A percentile compares a stretch with the other conserved stretches of the same genome.
Conservation (phyloP, 1,140 invertebrate genomes). For the Drosophila busckii region DNA sequence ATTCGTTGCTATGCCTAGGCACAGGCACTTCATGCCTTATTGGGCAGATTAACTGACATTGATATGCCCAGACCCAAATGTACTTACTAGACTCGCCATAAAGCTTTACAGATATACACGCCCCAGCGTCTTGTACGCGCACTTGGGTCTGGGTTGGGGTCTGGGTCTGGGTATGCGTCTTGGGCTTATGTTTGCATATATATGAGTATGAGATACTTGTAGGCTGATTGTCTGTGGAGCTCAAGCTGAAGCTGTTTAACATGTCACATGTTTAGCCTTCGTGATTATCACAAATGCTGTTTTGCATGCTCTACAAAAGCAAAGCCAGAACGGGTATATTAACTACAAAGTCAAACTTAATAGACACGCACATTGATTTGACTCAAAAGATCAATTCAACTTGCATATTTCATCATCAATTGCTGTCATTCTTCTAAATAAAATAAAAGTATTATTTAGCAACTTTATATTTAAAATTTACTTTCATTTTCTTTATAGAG, state of each 20-base stretch:
- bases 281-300: slow-evolving; percentile 34
- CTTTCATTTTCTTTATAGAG: no score
- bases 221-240: neutral
- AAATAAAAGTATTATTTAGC: no score
- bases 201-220: no score
- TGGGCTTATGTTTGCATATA: no score
- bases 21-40: slow-evolving; percentile 35
- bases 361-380: no score
- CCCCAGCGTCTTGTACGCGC: slow-evolving; percentile 22
- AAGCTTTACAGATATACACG: slow-evolving; percentile 28
- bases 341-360: no score
- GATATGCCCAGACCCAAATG: slow-evolving; percentile 37
- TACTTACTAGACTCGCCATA: no score
- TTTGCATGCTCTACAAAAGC: slow-evolving; percentile 4
- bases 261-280: slow-evolving; percentile 39
- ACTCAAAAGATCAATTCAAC: no score
- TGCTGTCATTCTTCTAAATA: no score
- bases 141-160: neutral
- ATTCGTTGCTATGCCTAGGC: no score
- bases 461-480: no score
- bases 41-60: slow-evolving; percentile 48
- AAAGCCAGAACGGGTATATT: neutral
- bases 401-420: no score
- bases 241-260: slow-evolving; percentile 28
- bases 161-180: neutral